Evolutionary conservation across 2,888 invertebrate species (phyloP), one percentile per base, ranked within the genome.

Genomic region (Eilema sororculum): DNA sequence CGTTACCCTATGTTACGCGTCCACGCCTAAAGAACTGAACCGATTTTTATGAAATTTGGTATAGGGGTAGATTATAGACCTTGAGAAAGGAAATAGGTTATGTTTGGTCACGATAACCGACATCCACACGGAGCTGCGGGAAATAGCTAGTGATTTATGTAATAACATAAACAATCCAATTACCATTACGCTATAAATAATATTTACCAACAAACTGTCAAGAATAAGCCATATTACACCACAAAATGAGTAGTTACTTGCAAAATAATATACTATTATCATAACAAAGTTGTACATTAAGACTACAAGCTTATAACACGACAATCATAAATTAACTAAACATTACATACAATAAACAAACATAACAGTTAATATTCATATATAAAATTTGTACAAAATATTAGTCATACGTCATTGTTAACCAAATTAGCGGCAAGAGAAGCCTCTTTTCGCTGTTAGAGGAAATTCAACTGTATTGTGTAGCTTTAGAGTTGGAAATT

Each of bases 351-450:
- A 81, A 79, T 64, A 85, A 86, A 81, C 72, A 81, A 82, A 80
- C 74, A 75, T 76, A 72, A 79, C 66, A 24, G 63, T 74, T 80
- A 77, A 84, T 86, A 83, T 87, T 86, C 84, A 85, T 87, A 5
- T 28, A 79, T 80, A 83, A 79, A 80, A 74, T 70, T 66, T 62
- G 65, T 56, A 82, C 83, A 84, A 83, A 78, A 78, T 75, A 64
- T 69, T 64, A 81, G 69, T 76, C 82, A 86, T 86, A 78, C 78
- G 77, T 89, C 86, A 84, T 87, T 84, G 85, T 90, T 88, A 87
- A 75, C 78, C 79, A 77, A 83, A 87, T 88, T 87, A 85, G 74
- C 58, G 71, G 71, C 71, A 75, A 72, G 74, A 77, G 72, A 70
- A 58, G 71, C 65, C 65, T 71, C 41, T 67, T 16, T 37, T 25